These are phyloP conservation scores for Leptinotarsa defecta DNA, from an alignment of 1,140 invertebrate genomes.

Conservation along the genomic window DNA sequence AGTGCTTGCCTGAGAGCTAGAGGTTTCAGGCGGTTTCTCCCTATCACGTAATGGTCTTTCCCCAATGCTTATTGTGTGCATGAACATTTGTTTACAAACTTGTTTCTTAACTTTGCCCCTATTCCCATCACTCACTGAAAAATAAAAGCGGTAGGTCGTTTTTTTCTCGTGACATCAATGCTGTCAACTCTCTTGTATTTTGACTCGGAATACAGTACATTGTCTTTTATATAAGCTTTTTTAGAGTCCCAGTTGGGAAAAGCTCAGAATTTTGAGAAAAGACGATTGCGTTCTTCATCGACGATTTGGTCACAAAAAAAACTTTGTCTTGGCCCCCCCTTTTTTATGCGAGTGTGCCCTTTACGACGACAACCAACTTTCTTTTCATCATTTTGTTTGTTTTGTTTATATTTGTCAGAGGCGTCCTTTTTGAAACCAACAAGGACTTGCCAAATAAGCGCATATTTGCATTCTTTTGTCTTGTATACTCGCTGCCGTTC, in stretches of 20 bases:
- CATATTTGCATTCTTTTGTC: background rate
- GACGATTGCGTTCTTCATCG: too few relatives aligned
- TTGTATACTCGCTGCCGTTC: constrained; percentile 4
- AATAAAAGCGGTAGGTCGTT: background rate
- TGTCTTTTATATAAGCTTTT: too few relatives aligned
- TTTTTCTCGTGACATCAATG: too few relatives aligned
- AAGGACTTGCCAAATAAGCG: background rate
- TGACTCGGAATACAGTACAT: too few relatives aligned
- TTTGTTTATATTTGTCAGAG: background rate
- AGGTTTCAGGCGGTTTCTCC: background rate
- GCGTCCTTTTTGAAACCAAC: background rate
- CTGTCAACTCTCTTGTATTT: too few relatives aligned
- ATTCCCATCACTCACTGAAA: constrained; percentile 6
- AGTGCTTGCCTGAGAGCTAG: too few relatives aligned
- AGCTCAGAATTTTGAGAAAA: too few relatives aligned
- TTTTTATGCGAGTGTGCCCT: too few relatives aligned
- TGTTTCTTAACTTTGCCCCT: background rate
- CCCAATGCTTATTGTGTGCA: constrained; percentile 22
- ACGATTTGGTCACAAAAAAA: too few relatives aligned
- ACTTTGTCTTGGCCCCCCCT: too few relatives aligned
- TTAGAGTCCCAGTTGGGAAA: too few relatives aligned
- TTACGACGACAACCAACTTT: background rate
- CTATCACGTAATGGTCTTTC: background rate
- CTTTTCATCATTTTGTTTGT: background rate
- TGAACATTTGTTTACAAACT: constrained; percentile 9